Evolutionary conservation across 2,113 vertebrate genomes (phyloP), one percentile per base, ranked within the genome.

Genomic region (Gnathonemus longibarbis): DNA sequence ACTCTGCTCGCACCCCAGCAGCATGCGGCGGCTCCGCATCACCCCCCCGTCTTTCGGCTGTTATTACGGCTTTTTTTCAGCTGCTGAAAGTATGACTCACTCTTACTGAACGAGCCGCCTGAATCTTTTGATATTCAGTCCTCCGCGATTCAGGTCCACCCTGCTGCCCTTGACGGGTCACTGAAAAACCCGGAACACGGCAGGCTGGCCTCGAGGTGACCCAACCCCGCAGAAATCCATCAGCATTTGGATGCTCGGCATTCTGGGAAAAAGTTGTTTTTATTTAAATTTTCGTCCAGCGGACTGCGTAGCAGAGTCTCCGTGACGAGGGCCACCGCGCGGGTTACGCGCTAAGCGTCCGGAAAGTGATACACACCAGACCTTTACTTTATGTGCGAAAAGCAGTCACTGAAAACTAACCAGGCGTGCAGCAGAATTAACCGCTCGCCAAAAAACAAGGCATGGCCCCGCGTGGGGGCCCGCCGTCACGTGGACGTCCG

Each of bases 331-430:
- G 90, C 92, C 90, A 91, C 91, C 48, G 89, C 88, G 88, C 89
- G 90, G 88, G 94, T 94, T 94, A 92, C 91, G 91, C 84, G 89
- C 90, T 91, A 87, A 94, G 92, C 62, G 91, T 90, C 46, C 27
- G 1, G 48, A 58, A 92, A 42, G 66, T 94, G 94, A 96, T 92
- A 84, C 53, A 94, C 89, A 92, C 91, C 94, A 95, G 94, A 91
- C 92, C 88, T 94, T 93, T 56, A 90, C 91, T 95, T 95, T 91
- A 94, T 93, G 94, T 94, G 94, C 91, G 92, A 94, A 94, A 84
- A 94, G 92, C 92, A 95, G 92, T 93, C 92, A 92, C 92, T 88
- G 91, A 93, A 94, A 94, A 93, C 91, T 90, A 94, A 93, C 90
- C 93, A 94, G 91, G 91, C 92, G 56, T 91, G 74, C 84, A 90